phyloP scores from a whole-genome alignment of 2,888 invertebrate genomes.

The Eupsilia transversa region DNA sequence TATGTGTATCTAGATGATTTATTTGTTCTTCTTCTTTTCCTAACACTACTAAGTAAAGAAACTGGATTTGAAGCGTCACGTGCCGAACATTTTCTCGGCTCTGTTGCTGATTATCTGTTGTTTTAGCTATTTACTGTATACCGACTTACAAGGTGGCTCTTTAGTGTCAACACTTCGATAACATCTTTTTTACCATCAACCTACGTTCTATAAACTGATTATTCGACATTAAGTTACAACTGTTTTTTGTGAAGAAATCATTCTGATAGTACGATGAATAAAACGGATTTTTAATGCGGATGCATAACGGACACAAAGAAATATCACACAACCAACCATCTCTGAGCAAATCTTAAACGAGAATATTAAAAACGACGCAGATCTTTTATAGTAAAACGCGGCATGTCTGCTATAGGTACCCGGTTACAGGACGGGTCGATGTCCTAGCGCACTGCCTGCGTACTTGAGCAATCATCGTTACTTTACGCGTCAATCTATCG shows the following conservation, averaged over 20 bases:
- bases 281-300: background rate
- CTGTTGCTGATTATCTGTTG: constrained; percentile 1
- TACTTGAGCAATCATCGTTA: constrained; percentile 2
- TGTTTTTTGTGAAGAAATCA: background rate
- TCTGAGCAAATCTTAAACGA: background rate
- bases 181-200: background rate
- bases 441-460: background rate
- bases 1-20: background rate
- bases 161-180: background rate
- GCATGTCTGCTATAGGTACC: too few relatives aligned
- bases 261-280: background rate
- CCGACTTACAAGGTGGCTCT: background rate
- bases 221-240: background rate
- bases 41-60: background rate
- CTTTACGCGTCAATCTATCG: background rate
- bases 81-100: background rate
- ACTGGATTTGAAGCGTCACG: background rate
- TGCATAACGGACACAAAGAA: too few relatives aligned
- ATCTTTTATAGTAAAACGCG: background rate
- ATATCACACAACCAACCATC: background rate
- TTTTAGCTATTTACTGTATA: background rate
- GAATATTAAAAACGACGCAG: background rate
- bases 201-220: background rate
- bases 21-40: background rate
- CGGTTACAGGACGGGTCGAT: background rate